These are phyloP conservation scores for Darevskia mixta DNA, from an alignment of 2,797 vertebrate genomes.

Conservation along the genomic window DNA sequence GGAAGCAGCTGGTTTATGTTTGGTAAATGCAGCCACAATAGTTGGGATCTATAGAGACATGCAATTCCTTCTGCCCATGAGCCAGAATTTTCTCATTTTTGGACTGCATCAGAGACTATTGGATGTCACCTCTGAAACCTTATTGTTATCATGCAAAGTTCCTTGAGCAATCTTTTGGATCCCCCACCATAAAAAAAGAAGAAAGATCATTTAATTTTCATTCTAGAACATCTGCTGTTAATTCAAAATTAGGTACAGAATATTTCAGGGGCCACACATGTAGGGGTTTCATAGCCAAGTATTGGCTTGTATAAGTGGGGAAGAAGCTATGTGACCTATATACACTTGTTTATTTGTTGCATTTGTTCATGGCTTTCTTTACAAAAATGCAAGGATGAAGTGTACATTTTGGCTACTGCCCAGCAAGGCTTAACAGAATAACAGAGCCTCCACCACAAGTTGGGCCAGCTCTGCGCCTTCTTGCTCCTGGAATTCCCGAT, in stretches of 20 bases:
- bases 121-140: background rate
- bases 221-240: conserved; percentile 29
- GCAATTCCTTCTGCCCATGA: background rate
- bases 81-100: background rate
- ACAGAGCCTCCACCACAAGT: no score
- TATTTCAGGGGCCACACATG: background rate
- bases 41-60: background rate
- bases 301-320: background rate
- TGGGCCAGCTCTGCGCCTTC: no score
- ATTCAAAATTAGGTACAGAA: background rate
- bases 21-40: conserved; percentile 56
- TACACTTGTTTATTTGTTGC: no score
- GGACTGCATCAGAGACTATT: background rate
- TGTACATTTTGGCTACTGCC: no score
- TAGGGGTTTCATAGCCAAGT: background rate
- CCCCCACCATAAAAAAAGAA: no score
- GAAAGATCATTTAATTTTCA: conserved; percentile 51
- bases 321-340: background rate
- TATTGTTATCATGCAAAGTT: background rate
- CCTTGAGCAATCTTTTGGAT: background rate
- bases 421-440: no score
- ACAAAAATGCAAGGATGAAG: background rate
- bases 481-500: no score
- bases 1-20: conserved; percentile 64
- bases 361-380: no score